Evolutionary conservation across 1,140 invertebrate genomes (phyloP), one percentile per base, ranked within the genome.

Genomic region (Polypedilum pembai): DNA sequence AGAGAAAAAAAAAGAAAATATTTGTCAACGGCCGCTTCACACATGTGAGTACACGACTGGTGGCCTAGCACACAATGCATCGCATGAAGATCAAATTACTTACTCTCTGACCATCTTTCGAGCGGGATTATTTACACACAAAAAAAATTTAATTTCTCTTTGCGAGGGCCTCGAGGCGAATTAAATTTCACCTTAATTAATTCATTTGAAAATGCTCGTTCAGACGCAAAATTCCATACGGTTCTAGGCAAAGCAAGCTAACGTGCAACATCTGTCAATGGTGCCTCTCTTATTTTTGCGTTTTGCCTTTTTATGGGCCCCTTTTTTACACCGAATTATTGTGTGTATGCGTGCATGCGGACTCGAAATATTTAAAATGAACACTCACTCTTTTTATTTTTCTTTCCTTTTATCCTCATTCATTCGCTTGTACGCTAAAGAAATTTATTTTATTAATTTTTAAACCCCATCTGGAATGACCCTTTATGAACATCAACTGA

Each of bases 161-260:
- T n/a, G 45, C n/a, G 45, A 56, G n/a, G n/a, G 45, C 45, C 45
- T 56, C 45, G 17, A 69, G 45, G 65, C 65, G 65, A 69, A 69
- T 69, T 69, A 69, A 69, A 69, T 69, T 69, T 69, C 65, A 69
- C 65, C 65, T 69, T 69, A 69, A 69, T 69, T 69, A 69, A 69
- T 69, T 69, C 65, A 69, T 69, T 69, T 69, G 8, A 21, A 20
- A 69, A 69, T 69, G 65, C 65, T 21, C 65, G 65, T 18, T 21
- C 65, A 69, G 17, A 69, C 65, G 65, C 17, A 69, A 21, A 69
- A 69, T 18, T 69, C 20, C 20, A 69, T 69, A 69, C 17, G 65
- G 65, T 21, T 69, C 18, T 18, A 18, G 65, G 15, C 8, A n/a
- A 18, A 18, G 15, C 8, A n/a, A 5, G 20, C 17, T 21, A 69